These are phyloP conservation scores for Patiria pectinifera DNA, from an alignment of 53 echinoderm and acorn worm species.

Conservation along the genomic window DNA sequence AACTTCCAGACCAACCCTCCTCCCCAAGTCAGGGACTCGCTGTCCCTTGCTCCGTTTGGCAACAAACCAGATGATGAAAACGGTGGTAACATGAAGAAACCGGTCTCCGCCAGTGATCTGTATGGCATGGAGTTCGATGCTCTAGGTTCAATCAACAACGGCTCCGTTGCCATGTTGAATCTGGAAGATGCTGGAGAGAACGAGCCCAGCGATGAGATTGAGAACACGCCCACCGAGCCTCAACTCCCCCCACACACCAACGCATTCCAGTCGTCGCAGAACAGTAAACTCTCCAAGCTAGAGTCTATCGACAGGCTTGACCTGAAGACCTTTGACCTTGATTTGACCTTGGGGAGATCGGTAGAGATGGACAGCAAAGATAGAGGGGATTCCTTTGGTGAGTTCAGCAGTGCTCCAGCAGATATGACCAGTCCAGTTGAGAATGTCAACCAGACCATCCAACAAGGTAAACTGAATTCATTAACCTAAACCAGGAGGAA, in stretches of 20 bases:
- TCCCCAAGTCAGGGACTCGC: not conserved
- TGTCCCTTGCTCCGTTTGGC: not conserved
- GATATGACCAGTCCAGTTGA: constrained; percentile 39
- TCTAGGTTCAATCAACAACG: constrained; percentile 48
- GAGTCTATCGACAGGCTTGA: constrained; percentile 78
- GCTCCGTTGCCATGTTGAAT: constrained; percentile 46
- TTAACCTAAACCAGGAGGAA: too few relatives aligned
- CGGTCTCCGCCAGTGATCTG: constrained; percentile 71
- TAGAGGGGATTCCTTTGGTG: constrained; percentile 76
- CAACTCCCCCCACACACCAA: not conserved
- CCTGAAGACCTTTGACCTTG: constrained; percentile 77
- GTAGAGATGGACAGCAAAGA: constrained; percentile 39
- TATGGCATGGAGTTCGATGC: constrained; percentile 81
- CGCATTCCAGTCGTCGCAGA: constrained; percentile 46
- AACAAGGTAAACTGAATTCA: not conserved
- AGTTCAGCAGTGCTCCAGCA: constrained; percentile 67
- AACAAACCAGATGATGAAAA: constrained; percentile 24
- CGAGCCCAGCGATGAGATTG: constrained; percentile 52
- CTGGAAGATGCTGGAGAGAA: constrained; percentile 59
- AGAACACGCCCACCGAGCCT: constrained; percentile 38
- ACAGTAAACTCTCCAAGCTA: constrained; percentile 65
- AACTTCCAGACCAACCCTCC: constrained; percentile 66
- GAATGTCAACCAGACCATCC: not conserved
- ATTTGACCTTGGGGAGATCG: constrained; percentile 64
- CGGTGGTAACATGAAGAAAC: constrained; percentile 58